Conservation (phyloP, 2,888 invertebrate genomes). For the Ichneumoninae sp. region DNA sequence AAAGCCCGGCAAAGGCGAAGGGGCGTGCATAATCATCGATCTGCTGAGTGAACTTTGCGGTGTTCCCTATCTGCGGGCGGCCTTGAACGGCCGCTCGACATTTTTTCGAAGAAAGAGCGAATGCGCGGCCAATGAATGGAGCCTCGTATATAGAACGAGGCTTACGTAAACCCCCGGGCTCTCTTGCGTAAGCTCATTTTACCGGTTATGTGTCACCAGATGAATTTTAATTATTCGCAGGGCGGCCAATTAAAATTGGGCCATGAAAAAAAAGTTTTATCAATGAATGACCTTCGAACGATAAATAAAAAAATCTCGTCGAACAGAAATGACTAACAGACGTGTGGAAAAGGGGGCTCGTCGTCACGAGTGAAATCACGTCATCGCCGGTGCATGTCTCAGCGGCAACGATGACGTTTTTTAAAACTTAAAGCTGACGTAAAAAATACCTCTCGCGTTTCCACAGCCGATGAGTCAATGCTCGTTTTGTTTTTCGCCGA, state of each 20-base stretch:
- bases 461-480: conserved; percentile 38
- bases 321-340: conserved; percentile 14
- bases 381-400: conserved; percentile 30
- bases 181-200: background rate
- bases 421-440: conserved; percentile 16
- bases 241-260: background rate
- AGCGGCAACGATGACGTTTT: conserved; percentile 53
- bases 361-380: conserved; percentile 44
- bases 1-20: conserved; percentile 32
- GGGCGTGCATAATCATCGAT: conserved; percentile 41
- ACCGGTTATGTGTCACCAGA: background rate
- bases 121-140: conserved; percentile 14
- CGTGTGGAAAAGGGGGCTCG: conserved; percentile 6
- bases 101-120: conserved; percentile 20
- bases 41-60: conserved; percentile 53
- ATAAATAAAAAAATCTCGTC: background rate
- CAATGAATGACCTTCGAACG: background rate
- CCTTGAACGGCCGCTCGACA: conserved; percentile 38
- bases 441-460: background rate
- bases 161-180: background rate
- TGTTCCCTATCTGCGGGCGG: conserved; percentile 17
- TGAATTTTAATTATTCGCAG: background rate
- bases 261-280: background rate
- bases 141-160: background rate
- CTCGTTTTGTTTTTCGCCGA: background rate